Conservation (phyloP, 2,797 vertebrate genomes). For the Mormyrops attenuatus region DNA sequence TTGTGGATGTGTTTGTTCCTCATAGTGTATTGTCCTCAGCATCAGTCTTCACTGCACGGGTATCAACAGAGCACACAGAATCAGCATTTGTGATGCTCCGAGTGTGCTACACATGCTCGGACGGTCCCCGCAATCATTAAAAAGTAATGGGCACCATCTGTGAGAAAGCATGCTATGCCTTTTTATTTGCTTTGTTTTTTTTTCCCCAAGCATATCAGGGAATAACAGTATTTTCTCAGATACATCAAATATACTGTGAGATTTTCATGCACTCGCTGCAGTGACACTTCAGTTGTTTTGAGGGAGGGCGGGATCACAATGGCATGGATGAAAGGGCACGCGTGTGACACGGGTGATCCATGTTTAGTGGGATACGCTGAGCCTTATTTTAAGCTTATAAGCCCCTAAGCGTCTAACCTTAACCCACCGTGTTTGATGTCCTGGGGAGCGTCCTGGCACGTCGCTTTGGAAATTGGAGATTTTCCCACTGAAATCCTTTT, state of each 20-base stretch:
- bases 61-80: background rate
- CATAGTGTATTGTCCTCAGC: background rate
- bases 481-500: background rate
- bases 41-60: background rate
- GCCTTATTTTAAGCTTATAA: slow-evolving; percentile 4
- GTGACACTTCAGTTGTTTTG: background rate
- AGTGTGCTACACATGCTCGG: background rate
- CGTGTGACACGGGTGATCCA: background rate
- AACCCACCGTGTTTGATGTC: background rate
- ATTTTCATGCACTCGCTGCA: background rate
- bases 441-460: background rate
- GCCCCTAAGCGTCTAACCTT: background rate
- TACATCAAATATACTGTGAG: background rate
- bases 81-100: background rate
- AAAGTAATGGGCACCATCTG: slow-evolving; percentile 29
- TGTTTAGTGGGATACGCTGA: background rate
- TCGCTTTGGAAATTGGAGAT: background rate
- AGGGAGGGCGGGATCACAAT: background rate
- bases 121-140: slow-evolving; percentile 21
- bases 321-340: background rate
- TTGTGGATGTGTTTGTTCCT: background rate
- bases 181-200: background rate
- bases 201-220: background rate
- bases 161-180: background rate
- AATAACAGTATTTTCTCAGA: background rate